A percentile compares a stretch with the other conserved stretches of the same genome.
These are phyloP conservation scores for Bombus vancouverensis DNA, from an alignment of 1,140 invertebrate genomes.

Conservation along the genomic window DNA sequence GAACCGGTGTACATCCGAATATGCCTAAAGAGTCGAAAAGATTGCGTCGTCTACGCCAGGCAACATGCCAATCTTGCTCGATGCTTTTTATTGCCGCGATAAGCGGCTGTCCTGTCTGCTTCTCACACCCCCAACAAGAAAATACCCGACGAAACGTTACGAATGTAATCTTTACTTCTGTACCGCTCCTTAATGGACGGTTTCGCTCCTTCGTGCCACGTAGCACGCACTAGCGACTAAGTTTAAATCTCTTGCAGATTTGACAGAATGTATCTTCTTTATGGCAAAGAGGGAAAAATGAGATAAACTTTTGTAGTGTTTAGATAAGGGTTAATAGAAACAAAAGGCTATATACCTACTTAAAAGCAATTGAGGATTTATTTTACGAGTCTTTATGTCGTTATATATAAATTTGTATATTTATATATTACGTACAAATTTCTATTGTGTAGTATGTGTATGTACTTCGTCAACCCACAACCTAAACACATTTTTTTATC, in stretches of 20 bases:
- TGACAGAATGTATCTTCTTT: slow-evolving; percentile 45
- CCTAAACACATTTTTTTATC: background rate
- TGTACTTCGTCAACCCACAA: no score
- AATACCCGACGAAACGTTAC: slow-evolving; percentile 67
- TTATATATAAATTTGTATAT: no score
- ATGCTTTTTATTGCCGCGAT: slow-evolving; percentile 78
- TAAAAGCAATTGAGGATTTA: background rate
- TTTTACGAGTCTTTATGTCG: background rate
- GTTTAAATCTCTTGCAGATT: slow-evolving; percentile 37
- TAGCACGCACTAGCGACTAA: slow-evolving; percentile 39
- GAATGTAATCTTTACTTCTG: slow-evolving; percentile 76
- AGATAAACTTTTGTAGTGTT: background rate
- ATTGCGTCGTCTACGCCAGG: slow-evolving; percentile 64
- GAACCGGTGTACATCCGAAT: slow-evolving; percentile 57
- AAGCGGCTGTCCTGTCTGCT: slow-evolving; percentile 64
- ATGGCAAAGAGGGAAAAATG: background rate
- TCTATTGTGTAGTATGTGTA: no score
- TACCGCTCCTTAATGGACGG: slow-evolving; percentile 62
- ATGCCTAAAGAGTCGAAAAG: slow-evolving; percentile 59
- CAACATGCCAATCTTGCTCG: slow-evolving; percentile 76
- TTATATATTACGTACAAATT: no score
- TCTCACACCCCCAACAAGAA: slow-evolving; percentile 47
- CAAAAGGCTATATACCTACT: background rate
- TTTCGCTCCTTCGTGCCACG: slow-evolving; percentile 13
- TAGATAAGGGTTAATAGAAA: background rate